phyloP scores from a whole-genome alignment of 2,113 vertebrate genomes.

The Ictalurus punctatus region DNA sequence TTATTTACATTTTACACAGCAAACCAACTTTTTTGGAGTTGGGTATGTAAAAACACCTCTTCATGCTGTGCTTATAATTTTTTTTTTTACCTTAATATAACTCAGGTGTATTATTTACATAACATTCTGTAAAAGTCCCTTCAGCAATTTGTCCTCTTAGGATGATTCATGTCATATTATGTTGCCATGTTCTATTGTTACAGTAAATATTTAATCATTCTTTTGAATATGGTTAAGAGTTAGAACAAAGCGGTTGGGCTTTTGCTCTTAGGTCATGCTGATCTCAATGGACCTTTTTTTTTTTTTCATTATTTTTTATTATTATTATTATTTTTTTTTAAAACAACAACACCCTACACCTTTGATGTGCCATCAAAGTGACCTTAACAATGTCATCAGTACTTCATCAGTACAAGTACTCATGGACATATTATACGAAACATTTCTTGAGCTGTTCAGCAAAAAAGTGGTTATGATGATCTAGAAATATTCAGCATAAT shows the following conservation, averaged over 20 bases:
- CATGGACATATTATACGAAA: background rate
- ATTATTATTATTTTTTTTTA: no score
- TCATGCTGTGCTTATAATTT: background rate
- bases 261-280: background rate
- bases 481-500: background rate
- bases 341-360: no score
- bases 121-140: background rate
- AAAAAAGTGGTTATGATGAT: background rate
- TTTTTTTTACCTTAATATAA: background rate
- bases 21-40: no score
- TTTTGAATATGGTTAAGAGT: background rate
- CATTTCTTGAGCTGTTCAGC: background rate
- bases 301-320: no score
- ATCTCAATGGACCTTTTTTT: background rate
- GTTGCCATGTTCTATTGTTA: background rate
- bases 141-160: background rate
- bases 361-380: background rate
- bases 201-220: background rate
- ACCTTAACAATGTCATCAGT: background rate
- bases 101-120: background rate
- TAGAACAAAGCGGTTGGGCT: background rate
- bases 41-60: background rate
- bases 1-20: no score
- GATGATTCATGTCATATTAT: slow-evolving; percentile 3
- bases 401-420: background rate